phyloP scores from a whole-genome alignment of 2,888 invertebrate species.

The Coleophora flavipennella region DNA sequence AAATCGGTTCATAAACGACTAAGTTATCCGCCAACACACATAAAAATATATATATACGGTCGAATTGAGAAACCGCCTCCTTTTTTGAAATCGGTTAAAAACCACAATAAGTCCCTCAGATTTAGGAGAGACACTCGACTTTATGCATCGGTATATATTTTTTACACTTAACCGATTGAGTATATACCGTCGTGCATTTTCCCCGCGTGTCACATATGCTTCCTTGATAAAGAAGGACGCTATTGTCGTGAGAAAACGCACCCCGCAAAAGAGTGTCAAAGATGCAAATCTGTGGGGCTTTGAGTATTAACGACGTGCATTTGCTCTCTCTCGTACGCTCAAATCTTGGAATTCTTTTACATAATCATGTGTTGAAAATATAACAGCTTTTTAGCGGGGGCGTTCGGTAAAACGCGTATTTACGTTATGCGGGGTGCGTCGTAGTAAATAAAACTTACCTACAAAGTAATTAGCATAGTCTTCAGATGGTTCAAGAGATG shows the following conservation, averaged over 20 bases:
- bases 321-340: conserved; percentile 46
- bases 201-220: too few species aligned
- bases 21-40: too few species aligned
- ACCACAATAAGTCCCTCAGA: too few species aligned
- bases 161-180: too few species aligned
- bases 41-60: too few species aligned
- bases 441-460: conserved; percentile 41
- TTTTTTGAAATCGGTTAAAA: too few species aligned
- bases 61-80: too few species aligned
- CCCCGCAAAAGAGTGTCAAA: conserved; percentile 43
- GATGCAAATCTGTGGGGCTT: conserved; percentile 54
- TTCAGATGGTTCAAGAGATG: conserved; percentile 35
- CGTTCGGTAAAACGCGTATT: conserved; percentile 44
- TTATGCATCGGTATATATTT: too few species aligned
- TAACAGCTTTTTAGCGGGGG: conserved; percentile 62
- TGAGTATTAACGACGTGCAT: conserved; percentile 61
- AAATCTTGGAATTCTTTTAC: conserved; percentile 65
- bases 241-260: conserved; percentile 39
- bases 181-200: too few species aligned
- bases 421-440: conserved; percentile 43
- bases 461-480: conserved; percentile 59
- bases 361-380: conserved; percentile 71
- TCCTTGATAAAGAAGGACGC: too few species aligned
- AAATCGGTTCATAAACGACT: too few species aligned
- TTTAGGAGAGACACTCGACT: too few species aligned